A percentile compares a stretch with the other conserved stretches of the same genome.
These are phyloP conservation scores for Nomada fabriciana DNA, from an alignment of 2,888 invertebrate genomes.

Conservation along the genomic window DNA sequence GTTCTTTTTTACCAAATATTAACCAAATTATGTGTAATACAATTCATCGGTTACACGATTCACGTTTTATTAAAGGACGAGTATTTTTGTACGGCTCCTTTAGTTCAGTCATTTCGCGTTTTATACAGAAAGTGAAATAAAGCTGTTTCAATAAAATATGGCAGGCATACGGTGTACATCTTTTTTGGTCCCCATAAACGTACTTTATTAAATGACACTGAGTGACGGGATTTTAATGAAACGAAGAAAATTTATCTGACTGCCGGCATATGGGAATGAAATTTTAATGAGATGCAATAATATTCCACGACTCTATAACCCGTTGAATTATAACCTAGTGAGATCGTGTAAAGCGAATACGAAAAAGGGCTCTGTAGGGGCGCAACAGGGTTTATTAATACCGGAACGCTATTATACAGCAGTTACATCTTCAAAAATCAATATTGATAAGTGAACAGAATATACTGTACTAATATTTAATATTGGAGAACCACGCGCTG, in stretches of 20 bases:
- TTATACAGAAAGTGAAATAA: not conserved
- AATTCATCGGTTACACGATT: slow-evolving; percentile 2
- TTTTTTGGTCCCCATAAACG: not conserved
- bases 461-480: not conserved
- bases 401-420: not conserved
- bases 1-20: not conserved
- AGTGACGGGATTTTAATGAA: slow-evolving; percentile 28
- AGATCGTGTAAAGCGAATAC: not conserved
- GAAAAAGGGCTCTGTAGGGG: not conserved
- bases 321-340: not conserved
- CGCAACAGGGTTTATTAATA: not conserved
- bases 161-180: not conserved
- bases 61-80: not conserved
- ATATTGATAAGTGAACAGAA: not conserved
- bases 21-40: not conserved
- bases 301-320: not conserved
- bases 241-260: slow-evolving; percentile 20
- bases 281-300: slow-evolving; percentile 22
- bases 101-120: not conserved
- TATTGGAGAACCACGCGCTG: not conserved
- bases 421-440: slow-evolving; percentile 4
- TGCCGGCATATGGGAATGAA: slow-evolving; percentile 8
- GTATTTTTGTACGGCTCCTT: not conserved
- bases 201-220: slow-evolving; percentile 12
- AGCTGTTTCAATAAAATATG: slow-evolving; percentile 6